Evolutionary conservation across 2,797 vertebrate genomes (phyloP).

Genomic region (Dicrostonyx torquatus): DNA sequence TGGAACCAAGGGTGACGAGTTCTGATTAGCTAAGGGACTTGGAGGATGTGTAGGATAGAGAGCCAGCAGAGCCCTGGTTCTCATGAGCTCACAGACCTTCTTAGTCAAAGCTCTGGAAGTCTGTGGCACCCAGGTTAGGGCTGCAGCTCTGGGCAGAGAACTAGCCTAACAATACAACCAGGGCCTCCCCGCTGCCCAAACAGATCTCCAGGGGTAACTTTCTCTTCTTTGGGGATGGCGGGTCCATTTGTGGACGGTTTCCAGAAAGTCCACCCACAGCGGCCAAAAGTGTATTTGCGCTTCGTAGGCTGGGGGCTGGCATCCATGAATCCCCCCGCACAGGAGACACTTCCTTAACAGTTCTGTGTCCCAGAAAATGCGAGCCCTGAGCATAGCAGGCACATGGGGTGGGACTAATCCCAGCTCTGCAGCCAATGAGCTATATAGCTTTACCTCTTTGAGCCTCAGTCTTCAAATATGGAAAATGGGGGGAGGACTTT

Average conservation of each 20-base stretch:
- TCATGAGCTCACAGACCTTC: background rate
- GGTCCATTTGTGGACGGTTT: background rate
- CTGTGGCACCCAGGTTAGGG: background rate
- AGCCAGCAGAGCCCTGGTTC: background rate
- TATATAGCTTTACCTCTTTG: background rate
- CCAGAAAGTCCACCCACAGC: background rate
- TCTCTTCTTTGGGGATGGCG: background rate
- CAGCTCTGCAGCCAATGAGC: background rate
- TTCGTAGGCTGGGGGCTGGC: background rate
- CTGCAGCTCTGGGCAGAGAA: no score
- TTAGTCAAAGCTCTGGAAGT: background rate
- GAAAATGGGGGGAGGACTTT: background rate
- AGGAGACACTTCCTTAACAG: background rate
- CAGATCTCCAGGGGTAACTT: background rate
- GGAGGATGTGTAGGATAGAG: background rate
- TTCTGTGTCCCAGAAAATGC: background rate
- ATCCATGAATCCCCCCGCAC: background rate
- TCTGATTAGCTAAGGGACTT: background rate
- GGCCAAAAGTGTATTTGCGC: background rate
- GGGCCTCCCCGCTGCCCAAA: background rate
- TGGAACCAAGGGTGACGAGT: background rate
- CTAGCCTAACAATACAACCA: background rate
- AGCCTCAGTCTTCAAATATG: constrained; percentile 2
- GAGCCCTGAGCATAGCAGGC: background rate
- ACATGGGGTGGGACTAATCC: background rate